Conservation (phyloP, 2,113 vertebrate species). For the Chamaea fasciata region DNA sequence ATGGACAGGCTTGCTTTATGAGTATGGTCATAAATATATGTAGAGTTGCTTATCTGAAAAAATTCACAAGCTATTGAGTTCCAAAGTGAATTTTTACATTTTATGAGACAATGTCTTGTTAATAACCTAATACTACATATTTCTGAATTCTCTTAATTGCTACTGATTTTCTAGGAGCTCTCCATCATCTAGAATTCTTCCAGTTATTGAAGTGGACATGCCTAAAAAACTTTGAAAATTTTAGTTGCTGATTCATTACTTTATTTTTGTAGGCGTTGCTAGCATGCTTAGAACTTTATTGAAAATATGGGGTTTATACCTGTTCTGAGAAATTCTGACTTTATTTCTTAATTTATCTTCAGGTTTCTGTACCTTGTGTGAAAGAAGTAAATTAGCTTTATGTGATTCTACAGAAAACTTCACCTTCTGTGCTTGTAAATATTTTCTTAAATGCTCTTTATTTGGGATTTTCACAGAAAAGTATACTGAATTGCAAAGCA, state of each 20-base stretch:
- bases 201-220: neutral
- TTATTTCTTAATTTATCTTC: neutral
- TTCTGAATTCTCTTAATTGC: neutral
- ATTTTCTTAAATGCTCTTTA: neutral
- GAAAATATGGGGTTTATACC: neutral
- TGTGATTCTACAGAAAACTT: neutral
- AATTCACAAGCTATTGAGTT: neutral
- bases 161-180: neutral
- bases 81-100: neutral
- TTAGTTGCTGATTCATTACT: neutral
- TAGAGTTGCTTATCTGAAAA: neutral
- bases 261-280: neutral
- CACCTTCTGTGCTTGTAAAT: neutral
- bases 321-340: neutral
- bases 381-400: neutral
- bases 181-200: neutral
- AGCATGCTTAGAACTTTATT: neutral
- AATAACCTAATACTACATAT: neutral
- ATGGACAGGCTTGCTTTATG: neutral
- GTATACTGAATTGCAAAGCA: neutral
- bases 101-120: neutral
- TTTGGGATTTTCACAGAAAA: neutral
- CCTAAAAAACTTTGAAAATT: neutral
- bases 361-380: neutral
- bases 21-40: neutral